Evolutionary conservation across 2,113 vertebrate species (phyloP).

Genomic region (Arizona elegans): DNA sequence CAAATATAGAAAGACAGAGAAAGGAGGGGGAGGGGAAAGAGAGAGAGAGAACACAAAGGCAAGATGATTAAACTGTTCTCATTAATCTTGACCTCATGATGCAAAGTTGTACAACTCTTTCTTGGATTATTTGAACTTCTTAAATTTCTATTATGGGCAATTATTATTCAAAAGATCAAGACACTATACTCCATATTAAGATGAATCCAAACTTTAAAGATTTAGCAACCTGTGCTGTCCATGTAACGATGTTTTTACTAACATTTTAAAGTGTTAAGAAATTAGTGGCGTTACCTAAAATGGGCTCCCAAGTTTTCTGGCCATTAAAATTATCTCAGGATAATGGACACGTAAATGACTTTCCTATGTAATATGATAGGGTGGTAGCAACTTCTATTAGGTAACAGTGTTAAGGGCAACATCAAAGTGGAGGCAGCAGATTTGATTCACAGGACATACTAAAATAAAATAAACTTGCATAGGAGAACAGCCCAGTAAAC

Average conservation of each 20-base stretch:
- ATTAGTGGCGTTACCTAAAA: not conserved
- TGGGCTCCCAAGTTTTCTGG: not conserved
- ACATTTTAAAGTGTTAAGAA: not conserved
- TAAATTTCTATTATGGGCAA: not conserved
- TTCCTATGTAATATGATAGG: not conserved
- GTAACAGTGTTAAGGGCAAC: not conserved
- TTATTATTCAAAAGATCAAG: not conserved
- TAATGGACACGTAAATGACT: not conserved
- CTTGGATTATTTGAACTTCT: not conserved
- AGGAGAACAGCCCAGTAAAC: not conserved
- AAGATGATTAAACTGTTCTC: not conserved
- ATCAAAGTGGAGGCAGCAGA: not conserved
- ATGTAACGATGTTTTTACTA: not conserved
- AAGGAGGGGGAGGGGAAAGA: accelerated
- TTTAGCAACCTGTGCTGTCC: not conserved
- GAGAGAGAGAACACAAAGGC: not conserved
- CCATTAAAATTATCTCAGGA: not conserved
- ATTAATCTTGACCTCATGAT: not conserved
- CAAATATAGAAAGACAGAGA: not conserved
- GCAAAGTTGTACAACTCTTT: not conserved
- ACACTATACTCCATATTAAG: not conserved
- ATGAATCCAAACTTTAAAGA: not conserved
- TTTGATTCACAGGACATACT: not conserved
- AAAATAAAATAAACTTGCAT: not conserved
- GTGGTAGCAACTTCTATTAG: not conserved